These are phyloP conservation scores for Perca flavescens DNA, from an alignment of 2,113 vertebrate genomes.

Conservation along the genomic window DNA sequence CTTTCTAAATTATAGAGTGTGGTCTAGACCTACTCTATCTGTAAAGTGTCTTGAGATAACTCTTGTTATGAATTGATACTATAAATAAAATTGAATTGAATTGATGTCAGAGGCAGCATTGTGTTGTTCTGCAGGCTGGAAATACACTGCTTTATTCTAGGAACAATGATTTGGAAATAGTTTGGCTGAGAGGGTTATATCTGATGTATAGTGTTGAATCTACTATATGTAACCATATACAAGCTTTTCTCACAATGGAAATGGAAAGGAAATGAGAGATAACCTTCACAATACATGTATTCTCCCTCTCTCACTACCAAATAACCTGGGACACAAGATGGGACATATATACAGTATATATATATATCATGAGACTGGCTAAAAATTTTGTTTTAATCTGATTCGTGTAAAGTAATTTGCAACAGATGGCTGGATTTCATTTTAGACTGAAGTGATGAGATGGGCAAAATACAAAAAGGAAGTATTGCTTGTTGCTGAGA, in stretches of 20 bases:
- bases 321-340: conserved; percentile 3
- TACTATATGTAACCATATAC: neutral
- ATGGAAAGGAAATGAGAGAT: conserved; percentile 25
- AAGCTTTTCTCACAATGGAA: neutral
- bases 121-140: conserved; percentile 1
- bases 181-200: neutral
- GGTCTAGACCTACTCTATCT: too few relatives aligned
- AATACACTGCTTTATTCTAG: neutral
- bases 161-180: conserved; percentile 2
- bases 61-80: too few relatives aligned
- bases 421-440: conserved; percentile 56
- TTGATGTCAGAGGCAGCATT: neutral
- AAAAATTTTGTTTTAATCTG: conserved; percentile 32
- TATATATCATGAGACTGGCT: neutral
- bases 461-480: conserved; percentile 35
- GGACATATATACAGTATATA: too few relatives aligned
- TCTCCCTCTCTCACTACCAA: conserved; percentile 15
- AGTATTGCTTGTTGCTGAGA: conserved; percentile 20
- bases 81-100: too few relatives aligned
- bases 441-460: conserved; percentile 23
- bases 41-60: too few relatives aligned
- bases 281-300: conserved; percentile 2
- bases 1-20: too few relatives aligned
- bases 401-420: conserved; percentile 49
- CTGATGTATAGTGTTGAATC: conserved; percentile 12